Evolutionary conservation across 2,113 vertebrate species (phyloP), one percentile per base, ranked within the genome.

Genomic region (Colinus virginianus): DNA sequence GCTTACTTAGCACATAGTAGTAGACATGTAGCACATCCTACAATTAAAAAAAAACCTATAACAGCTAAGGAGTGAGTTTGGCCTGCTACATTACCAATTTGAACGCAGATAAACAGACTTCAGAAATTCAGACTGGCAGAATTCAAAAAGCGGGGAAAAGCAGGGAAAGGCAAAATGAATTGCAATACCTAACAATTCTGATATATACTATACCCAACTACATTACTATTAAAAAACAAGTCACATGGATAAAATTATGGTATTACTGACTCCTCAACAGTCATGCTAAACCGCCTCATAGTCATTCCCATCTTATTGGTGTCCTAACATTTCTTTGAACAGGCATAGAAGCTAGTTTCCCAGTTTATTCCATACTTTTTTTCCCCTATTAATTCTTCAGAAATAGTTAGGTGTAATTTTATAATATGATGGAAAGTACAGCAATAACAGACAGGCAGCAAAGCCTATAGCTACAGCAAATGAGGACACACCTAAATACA

Each of bases 191-290:
- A 71, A 13, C 2, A 45, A 34, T 62, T 82, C 5, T 64, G 26
- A 92, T 51, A 48, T 48, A 48, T 48, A 48, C 21, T 48, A 12
- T 46, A 11, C 21, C 45, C 6, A 1, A 6, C 7, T 68, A 30
- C 15, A 51, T 23, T 28, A 72, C 6, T 78, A 23, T 8, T 59
- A 51, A 46, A 86, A 86, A 70, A 0, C 7, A 45, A n/a, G 8
- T n/a, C 2, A 7, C 6, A 19, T 0, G 0, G 43, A 59, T 26
- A 18, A 69, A 85, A 87, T 49, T 1, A 1, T 32, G 0, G 1
- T 38, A 61, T 49, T 66, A 77, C 11, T 68, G 25, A 2, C 21
- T 78, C 23, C 9, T 64, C 32, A 36, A 25, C 15, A 75, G n/a
- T 22, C 32, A 62, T 7, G n/a, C 2, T 76, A 56, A 87, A 28